Base-by-base conservation (phyloP, 2,888 invertebrate genomes). In the Abrostola tripartita region DNA sequence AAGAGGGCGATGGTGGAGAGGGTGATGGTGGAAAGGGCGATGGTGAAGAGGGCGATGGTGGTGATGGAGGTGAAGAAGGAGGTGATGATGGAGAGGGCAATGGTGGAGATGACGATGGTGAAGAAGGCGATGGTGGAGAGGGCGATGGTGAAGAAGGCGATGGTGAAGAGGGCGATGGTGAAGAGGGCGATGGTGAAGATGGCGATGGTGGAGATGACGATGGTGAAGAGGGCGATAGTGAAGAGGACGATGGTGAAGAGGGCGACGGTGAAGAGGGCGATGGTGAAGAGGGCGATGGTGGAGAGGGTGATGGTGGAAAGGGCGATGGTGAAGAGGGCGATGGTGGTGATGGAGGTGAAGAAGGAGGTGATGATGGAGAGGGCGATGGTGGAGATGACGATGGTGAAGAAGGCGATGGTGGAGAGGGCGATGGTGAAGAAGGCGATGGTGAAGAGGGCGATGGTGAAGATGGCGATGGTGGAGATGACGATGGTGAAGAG, bases 251-350 rank as follows among this genome's bases (percentile, higher is more conserved):
- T 0, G 56, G 36, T 0, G 61, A 9, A 5, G 56, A 24, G 0
- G 52, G 10, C 0, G 50, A 9, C 0, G 52, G 37, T 0, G 58
- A 5, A 4, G 53, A 9, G 0, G 37, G 14, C 0, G 53, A 37
- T 0, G 50, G 9, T 1, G 52, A 40, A 0, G 49, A 44, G 0
- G 38, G 7, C 0, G 42, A 7, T 0, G 40, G 37, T 0, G 42
- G 37, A 0, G 50, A 8, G 0, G 58, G 14, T 0, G 37, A 37
- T 0, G 12, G 35, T 0, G 35, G 37, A 0, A 37, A 0, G 0
- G 51, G 14, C 0, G n/a, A 9, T 0, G 47, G 9, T 0, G 41
- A 8, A 10, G 59, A 60, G 0, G 49, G 40, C 0, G 52, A 52
- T 0, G 52, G 12, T 0, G 50, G 6, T 1, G 53, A 9, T 0